Evolutionary conservation across 2,113 vertebrate genomes (phyloP), one percentile per base, ranked within the genome.

Genomic region (Oryzias curvinotus): DNA sequence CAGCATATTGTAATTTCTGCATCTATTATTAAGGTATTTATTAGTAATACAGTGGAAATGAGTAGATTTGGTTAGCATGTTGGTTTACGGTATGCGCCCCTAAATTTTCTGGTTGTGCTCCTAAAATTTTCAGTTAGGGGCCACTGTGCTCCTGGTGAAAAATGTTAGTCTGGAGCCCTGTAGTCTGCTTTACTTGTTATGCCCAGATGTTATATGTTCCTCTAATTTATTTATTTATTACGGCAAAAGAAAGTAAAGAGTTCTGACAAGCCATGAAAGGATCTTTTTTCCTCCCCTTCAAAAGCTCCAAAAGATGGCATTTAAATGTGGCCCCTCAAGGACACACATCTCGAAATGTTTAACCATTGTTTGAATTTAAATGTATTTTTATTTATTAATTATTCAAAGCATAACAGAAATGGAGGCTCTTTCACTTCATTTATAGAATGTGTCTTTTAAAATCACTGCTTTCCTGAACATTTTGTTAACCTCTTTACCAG

Each of bases 101-200:
- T n/a, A n/a, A n/a, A n/a, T n/a, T n/a, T n/a, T n/a, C n/a, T n/a
- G n/a, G n/a, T n/a, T n/a, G n/a, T n/a, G n/a, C n/a, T n/a, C n/a
- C n/a, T n/a, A n/a, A n/a, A n/a, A n/a, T n/a, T n/a, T n/a, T n/a
- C n/a, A n/a, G n/a, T n/a, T n/a, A n/a, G n/a, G n/a, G n/a, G n/a
- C n/a, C n/a, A n/a, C n/a, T n/a, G n/a, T n/a, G n/a, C n/a, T n/a
- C n/a, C n/a, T n/a, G n/a, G n/a, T n/a, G n/a, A n/a, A n/a, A n/a
- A n/a, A n/a, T n/a, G n/a, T n/a, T n/a, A n/a, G n/a, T n/a, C n/a
- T n/a, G n/a, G n/a, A n/a, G n/a, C n/a, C n/a, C n/a, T n/a, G n/a
- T n/a, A n/a, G n/a, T 78, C 79, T 78, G 64, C 77, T 86, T 87
- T 86, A 83, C 87, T 86, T 82, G 80, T 84, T 82, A 81, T 80